Conservation (phyloP, 2,888 invertebrate species). For the Prosopocoilus inquinatus region DNA sequence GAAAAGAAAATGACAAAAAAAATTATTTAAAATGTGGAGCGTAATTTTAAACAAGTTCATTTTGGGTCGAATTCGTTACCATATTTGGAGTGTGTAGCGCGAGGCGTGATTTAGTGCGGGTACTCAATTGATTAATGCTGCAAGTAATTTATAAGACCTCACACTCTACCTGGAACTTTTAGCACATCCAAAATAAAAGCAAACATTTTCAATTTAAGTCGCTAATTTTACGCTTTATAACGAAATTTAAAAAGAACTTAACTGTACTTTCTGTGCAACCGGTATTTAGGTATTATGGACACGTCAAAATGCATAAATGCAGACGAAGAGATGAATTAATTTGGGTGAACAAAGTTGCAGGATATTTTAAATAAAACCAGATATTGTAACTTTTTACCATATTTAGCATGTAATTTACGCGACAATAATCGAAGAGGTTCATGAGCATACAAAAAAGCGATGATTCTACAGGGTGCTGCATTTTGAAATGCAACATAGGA, state of each 20-base stretch:
- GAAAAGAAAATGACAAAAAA: not conserved
- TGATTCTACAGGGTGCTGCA: too few species aligned
- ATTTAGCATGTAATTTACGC: too few species aligned
- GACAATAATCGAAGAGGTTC: too few species aligned
- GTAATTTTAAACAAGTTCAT: conserved; percentile 6
- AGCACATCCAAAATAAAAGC: conserved; percentile 5
- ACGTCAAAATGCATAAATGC: not conserved
- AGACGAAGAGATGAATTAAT: not conserved
- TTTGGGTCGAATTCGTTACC: conserved; percentile 3
- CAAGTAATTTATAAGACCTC: conserved; percentile 10
- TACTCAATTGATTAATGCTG: conserved; percentile 9
- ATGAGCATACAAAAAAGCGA: too few species aligned
- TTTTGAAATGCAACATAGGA: too few species aligned
- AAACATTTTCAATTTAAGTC: conserved; percentile 8
- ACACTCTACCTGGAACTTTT: conserved; percentile 9
- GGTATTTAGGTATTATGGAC: not conserved
- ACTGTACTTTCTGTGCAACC: not conserved
- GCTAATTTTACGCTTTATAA: conserved; percentile 5
- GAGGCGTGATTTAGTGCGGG: conserved; percentile 4
- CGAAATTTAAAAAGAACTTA: conserved; percentile 3
- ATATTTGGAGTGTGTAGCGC: not conserved
- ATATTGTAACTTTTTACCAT: too few species aligned
- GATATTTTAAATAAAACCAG: too few species aligned
- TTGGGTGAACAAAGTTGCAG: not conserved
- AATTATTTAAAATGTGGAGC: conserved; percentile 1